Percentiles rank a stretch among this genome's conserved stretches.
These are phyloP conservation scores for Metaphire vulgaris DNA, from an alignment of 1,140 invertebrate genomes.

Conservation along the genomic window DNA sequence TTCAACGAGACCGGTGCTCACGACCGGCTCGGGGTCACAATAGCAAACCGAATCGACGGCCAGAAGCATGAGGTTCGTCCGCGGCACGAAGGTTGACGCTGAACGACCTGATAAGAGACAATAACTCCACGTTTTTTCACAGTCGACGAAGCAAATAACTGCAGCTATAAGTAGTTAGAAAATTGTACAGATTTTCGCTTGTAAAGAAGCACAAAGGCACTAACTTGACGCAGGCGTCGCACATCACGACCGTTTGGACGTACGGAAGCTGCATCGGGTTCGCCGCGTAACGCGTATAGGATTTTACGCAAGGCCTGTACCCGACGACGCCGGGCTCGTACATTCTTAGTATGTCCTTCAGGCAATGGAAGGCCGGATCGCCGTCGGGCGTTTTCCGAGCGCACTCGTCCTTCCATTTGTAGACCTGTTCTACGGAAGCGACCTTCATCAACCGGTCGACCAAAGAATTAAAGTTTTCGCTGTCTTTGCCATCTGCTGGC, in stretches of 20 bases:
- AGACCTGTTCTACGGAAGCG: conserved; percentile 14
- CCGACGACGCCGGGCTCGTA: conserved; percentile 15
- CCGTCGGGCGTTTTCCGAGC: conserved; percentile 2
- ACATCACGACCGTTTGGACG: neutral
- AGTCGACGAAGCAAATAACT: too few species aligned
- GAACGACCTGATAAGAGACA: conserved; percentile 31
- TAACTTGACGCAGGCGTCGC: conserved; percentile 16
- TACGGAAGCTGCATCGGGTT: conserved; percentile 1
- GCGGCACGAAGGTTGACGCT: conserved; percentile 14
- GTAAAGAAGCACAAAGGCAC: too few species aligned
- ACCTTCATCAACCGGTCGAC: conserved; percentile 13
- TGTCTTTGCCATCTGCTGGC: neutral
- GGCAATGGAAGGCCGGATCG: conserved; percentile 6
- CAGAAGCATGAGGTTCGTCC: conserved; percentile 29
- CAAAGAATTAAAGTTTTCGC: neutral
- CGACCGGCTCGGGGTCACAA: neutral
- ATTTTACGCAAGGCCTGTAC: conserved; percentile 13
- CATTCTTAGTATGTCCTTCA: conserved; percentile 9
- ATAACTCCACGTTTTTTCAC: too few species aligned
- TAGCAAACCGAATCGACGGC: conserved; percentile 23
- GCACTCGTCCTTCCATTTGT: conserved; percentile 18
- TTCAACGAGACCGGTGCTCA: conserved; percentile 6
- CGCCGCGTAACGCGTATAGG: conserved; percentile 10
- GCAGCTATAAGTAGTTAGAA: too few species aligned
- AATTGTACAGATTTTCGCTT: too few species aligned